Base-by-base conservation (phyloP, 2,888 invertebrate species). In the Chloroclysta siterata region DNA sequence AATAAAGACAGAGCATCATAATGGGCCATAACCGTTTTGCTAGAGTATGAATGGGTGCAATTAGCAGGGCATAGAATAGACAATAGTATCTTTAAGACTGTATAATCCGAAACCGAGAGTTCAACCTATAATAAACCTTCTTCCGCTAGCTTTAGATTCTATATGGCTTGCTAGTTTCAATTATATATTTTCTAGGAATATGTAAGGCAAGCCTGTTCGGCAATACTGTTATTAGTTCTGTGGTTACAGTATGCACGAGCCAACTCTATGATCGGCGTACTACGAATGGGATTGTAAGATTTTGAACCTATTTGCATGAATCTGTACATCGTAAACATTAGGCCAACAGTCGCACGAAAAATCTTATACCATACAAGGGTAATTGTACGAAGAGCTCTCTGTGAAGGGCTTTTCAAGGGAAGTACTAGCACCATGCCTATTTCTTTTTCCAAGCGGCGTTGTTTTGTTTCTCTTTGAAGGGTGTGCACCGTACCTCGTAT, bases 21-120 rank as follows among this genome's bases (percentile, higher is more conserved):
- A 75, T 75, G 69, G 73, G 59, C 57, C 60, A 71, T 71, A 71
- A 74, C 70, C 61, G 69, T 71, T 78, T 78, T 79, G 77, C 80
- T 73, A 67, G 70, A 68, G 69, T 66, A 65, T 77, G 74, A 84
- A 80, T 81, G 72, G 73, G 63, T 69, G 77, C 77, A 82, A 83
- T 85, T 84, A 84, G 69, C 54, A 29, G 54, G 60, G 71, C 74
- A 74, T 72, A 74, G 69, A 65, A 54, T 65, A 59, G 17, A 44
- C 33, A 51, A 36, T 44, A 51, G 52, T 53, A 7, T n/a, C 15
- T 55, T 10, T n/a, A 53, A 42, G 53, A 17, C 33, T 51, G n/a
- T 13, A 15, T 56, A 48, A 56, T 48, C 36, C 22, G 5, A 22
- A 39, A 39, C 28, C 17, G 33, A 11, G 29, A 7, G 17, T 41